Conservation (phyloP, 2,888 invertebrate species). For the Cantharis rustica region DNA sequence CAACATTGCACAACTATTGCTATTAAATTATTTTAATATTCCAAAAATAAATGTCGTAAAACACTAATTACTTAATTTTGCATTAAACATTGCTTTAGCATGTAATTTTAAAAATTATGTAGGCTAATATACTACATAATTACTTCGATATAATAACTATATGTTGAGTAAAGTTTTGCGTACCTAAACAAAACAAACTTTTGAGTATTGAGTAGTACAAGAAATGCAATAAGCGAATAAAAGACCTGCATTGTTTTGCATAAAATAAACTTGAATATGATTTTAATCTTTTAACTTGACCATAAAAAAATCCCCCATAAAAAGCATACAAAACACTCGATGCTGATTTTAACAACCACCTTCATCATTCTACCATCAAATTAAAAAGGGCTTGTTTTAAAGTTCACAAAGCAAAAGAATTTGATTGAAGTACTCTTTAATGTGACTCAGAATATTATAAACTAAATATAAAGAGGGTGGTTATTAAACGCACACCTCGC, state of each 20-base stretch:
- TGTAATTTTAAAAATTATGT: too few relatives aligned
- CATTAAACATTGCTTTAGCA: too few relatives aligned
- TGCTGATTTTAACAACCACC: background rate
- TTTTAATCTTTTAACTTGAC: background rate
- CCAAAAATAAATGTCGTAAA: too few relatives aligned
- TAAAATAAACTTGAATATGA: background rate
- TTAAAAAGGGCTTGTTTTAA: background rate
- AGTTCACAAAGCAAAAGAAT: background rate
- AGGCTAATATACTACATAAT: too few relatives aligned
- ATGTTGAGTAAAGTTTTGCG: background rate
- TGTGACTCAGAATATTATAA: constrained; percentile 15
- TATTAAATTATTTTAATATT: too few relatives aligned
- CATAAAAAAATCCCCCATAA: background rate
- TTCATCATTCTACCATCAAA: background rate
- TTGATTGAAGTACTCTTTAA: constrained; percentile 14
- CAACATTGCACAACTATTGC: too few relatives aligned
- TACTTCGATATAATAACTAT: background rate
- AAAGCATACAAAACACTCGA: background rate
- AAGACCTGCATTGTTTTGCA: background rate
- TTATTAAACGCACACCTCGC: constrained; percentile 36
- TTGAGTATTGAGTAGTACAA: background rate
- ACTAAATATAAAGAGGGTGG: constrained; percentile 32
- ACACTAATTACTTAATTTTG: too few relatives aligned
- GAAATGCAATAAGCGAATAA: background rate
- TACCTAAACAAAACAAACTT: background rate